A percentile compares a stretch with the other conserved stretches of the same genome.
phyloP scores from a whole-genome alignment of 2,888 invertebrate species.

The Ernsta delagoae region DNA sequence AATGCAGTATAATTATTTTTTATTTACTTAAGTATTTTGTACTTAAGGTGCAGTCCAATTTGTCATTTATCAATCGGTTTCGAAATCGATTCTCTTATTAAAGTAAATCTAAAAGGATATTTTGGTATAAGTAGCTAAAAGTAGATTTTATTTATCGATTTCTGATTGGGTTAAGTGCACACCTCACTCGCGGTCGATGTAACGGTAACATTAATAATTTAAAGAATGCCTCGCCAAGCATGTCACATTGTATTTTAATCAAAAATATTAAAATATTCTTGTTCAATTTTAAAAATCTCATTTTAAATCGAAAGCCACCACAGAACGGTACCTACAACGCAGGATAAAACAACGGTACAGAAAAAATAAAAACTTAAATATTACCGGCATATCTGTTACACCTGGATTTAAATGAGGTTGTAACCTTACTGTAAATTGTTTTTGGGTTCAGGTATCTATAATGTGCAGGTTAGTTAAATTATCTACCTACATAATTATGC shows the following conservation, averaged over 20 bases:
- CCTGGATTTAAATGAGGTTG: constrained; percentile 13
- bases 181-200: neutral
- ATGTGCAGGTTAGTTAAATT: neutral
- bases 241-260: neutral
- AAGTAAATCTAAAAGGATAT: no score
- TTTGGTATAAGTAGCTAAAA: no score
- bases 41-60: no score
- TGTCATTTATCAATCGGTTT: no score
- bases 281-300: neutral
- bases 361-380: no score
- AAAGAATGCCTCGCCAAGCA: neutral
- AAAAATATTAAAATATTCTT: neutral
- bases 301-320: neutral
- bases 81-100: no score
- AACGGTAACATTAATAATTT: neutral
- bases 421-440: constrained; percentile 8
- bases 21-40: no score
- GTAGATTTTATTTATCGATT: no score
- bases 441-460: constrained; percentile 17
- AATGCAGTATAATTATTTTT: no score
- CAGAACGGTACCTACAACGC: no score
- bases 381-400: constrained; percentile 13
- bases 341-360: no score
- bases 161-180: neutral
- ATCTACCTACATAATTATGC: neutral